Conservation (phyloP, 1,140 invertebrate genomes). For the Polypedilum pembai region DNA sequence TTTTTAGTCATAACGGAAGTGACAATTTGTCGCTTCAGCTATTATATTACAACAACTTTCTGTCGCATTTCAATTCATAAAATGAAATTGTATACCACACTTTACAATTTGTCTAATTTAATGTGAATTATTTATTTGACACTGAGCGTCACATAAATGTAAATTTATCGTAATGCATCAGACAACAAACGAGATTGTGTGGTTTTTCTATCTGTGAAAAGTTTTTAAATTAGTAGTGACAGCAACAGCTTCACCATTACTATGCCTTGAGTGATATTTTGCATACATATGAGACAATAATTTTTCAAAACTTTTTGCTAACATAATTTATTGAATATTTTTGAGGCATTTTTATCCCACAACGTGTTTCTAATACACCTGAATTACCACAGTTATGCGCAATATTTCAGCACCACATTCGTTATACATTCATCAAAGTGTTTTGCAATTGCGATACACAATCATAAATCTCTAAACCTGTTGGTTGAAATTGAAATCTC, state of each 20-base stretch:
- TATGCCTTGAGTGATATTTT: background rate
- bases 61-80: background rate
- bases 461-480: no score
- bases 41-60: constrained; percentile 4
- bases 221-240: background rate
- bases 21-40: constrained; percentile 9
- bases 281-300: no score
- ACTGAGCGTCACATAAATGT: background rate
- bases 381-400: no score
- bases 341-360: no score
- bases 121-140: background rate
- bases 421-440: no score
- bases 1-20: background rate
- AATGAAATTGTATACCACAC: constrained; percentile 6
- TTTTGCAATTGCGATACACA: no score
- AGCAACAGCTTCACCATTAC: no score
- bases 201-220: background rate
- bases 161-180: constrained; percentile 20
- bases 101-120: constrained; percentile 27
- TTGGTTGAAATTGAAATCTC: no score
- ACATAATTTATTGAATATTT: no score
- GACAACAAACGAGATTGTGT: background rate
- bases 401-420: no score
- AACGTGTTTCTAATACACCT: no score
- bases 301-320: no score